Base-by-base conservation (phyloP, 2,113 vertebrate species). In the Dicaeum eximium region DNA sequence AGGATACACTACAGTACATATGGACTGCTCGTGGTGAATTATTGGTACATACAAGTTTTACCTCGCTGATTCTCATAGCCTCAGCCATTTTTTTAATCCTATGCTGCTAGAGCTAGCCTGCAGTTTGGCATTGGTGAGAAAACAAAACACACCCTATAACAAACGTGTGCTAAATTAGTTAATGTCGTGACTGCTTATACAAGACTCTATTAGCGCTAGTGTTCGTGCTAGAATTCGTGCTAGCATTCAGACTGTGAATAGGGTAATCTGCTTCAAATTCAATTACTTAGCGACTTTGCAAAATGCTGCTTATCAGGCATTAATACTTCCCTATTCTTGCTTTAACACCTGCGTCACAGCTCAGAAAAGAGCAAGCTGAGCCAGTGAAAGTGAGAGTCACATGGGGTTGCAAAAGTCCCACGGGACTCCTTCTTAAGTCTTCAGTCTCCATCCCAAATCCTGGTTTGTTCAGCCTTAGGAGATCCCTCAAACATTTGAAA, bases 321-420 rank as follows among this genome's bases (percentile, higher is more conserved):
- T 96, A 96, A 88, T 94, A 86, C 84, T 97, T 95, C 87, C 91
- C 91, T 79, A 51, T 74, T 93, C 95, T 94, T 84, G 50, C 88
- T 51, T 54, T 64, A 81, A 61, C n/a, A 92, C 54, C 90, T 93
- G 88, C 21, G 13, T 93, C 86, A 92, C 4, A 84, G 62, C 62
- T 61, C 38, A 58, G 47, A 82, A 92, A 94, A 92, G 35, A 83
- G 38, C 83, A 57, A 92, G 90, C 79, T 9, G 18, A 93, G 88
- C 64, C 65, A 80, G 58, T 30, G 74, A 87, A 90, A 95, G 81
- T 8, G 44, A 88, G 77, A 80, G 67, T 48, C 91, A 66, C 5
- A 0, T 10, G 71, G 21, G 17, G 37, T 8, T 90, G 80, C 22
- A 20, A 27, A 78, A 92, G 38, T 81, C 84, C 67, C 20, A 1